These are phyloP conservation scores for Diloba caeruleocephala DNA, from an alignment of 2,888 invertebrate genomes.

Conservation along the genomic window DNA sequence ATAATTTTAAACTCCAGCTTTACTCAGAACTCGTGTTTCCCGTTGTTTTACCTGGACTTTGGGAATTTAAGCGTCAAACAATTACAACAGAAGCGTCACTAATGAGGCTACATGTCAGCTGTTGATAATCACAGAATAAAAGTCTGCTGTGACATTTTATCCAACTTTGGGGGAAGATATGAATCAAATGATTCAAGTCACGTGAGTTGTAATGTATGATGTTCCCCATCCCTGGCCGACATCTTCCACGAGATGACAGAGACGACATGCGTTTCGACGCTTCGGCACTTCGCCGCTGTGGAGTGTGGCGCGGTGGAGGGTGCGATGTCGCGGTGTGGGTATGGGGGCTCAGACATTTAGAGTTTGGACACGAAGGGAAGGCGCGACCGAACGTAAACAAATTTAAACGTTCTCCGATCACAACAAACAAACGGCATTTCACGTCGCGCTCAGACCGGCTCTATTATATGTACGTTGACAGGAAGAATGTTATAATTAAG, in stretches of 20 bases:
- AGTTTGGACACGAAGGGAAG: constrained; percentile 61
- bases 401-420: constrained; percentile 62
- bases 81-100: constrained; percentile 10
- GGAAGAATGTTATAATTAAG: constrained; percentile 29
- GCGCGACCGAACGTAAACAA: constrained; percentile 61
- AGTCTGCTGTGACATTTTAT: constrained; percentile 39
- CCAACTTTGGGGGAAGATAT: constrained; percentile 35
- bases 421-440: constrained; percentile 57
- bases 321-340: constrained; percentile 28
- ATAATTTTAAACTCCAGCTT: constrained; percentile 18
- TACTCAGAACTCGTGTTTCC: constrained; percentile 1
- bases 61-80: constrained; percentile 19
- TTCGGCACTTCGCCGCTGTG: constrained; percentile 14
- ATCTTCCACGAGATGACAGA: constrained; percentile 55
- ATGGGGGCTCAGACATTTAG: constrained; percentile 50
- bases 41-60: constrained; percentile 27
- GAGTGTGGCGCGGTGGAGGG: constrained; percentile 18
- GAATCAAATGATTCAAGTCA: constrained; percentile 49
- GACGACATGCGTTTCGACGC: constrained; percentile 35
- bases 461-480: constrained; percentile 15
- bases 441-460: constrained; percentile 23
- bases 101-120: constrained; percentile 12
- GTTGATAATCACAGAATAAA: constrained; percentile 18
- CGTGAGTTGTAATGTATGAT: constrained; percentile 49
- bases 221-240: constrained; percentile 55